These are phyloP conservation scores for Meriones unguiculatus DNA, from an alignment of 2,113 vertebrate species.

Conservation along the genomic window DNA sequence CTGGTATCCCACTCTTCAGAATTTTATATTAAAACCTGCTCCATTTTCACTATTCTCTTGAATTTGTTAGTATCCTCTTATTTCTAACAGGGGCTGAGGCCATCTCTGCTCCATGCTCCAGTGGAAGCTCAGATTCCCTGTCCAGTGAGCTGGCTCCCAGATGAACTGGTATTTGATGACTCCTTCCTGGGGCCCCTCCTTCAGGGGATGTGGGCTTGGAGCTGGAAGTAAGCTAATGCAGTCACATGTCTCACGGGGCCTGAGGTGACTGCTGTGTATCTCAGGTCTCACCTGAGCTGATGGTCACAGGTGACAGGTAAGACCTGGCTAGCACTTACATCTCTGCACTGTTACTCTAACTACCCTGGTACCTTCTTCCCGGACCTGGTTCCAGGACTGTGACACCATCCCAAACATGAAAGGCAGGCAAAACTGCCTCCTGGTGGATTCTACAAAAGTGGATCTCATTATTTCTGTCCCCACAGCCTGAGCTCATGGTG, in stretches of 20 bases:
- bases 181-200: rapidly evolving
- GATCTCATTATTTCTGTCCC: neutral
- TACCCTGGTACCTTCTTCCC: neutral
- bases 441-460: rapidly evolving
- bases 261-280: rapidly evolving
- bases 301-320: rapidly evolving
- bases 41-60: neutral
- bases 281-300: neutral
- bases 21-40: neutral
- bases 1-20: neutral
- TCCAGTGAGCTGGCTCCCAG: conserved; percentile 66
- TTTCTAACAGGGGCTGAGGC: neutral
- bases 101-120: conserved; percentile 22
- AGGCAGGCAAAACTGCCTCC: rapidly evolving
- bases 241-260: rapidly evolving
- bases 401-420: rapidly evolving
- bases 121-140: conserved; percentile 33
- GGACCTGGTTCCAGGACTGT: rapidly evolving
- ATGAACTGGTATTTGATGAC: neutral
- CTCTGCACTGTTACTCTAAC: neutral
- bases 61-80: neutral
- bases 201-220: rapidly evolving
- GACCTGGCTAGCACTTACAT: rapidly evolving
- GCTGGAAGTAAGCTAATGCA: neutral
- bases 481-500: rapidly evolving